phyloP scores from a whole-genome alignment of 2,113 vertebrate species.

The Serilophus lunatus region DNA sequence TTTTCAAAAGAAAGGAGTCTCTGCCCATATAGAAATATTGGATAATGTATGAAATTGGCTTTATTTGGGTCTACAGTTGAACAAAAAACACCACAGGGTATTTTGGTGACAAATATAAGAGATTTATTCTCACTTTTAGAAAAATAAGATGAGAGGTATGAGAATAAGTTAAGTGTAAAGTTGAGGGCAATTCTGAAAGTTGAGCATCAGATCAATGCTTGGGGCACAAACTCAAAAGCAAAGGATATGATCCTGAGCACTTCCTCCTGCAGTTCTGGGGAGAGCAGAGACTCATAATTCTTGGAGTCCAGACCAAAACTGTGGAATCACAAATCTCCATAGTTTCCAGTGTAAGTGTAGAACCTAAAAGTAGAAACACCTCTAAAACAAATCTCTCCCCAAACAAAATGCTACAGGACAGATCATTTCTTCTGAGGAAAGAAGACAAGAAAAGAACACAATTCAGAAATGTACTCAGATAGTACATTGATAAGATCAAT shows the following conservation, averaged over 20 bases:
- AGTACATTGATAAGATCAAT: neutral
- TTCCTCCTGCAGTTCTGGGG: neutral
- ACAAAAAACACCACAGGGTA: neutral
- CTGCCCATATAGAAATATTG: neutral
- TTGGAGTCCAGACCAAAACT: neutral
- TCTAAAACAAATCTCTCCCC: neutral
- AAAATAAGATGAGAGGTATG: neutral
- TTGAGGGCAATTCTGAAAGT: neutral
- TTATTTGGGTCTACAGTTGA: neutral
- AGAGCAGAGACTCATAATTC: neutral
- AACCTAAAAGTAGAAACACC: neutral
- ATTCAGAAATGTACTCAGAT: neutral
- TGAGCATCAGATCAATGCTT: neutral
- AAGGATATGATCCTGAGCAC: neutral
- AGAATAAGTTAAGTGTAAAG: neutral
- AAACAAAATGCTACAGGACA: neutral
- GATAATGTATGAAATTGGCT: neutral
- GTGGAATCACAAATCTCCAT: neutral
- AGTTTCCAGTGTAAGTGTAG: neutral
- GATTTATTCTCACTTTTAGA: neutral
- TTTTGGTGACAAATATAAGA: neutral
- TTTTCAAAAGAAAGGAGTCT: neutral
- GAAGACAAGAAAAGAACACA: neutral
- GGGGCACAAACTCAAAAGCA: neutral
- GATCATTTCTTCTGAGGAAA: neutral